Evolutionary conservation across 1,140 invertebrate species (phyloP).

Genomic region (Centruroides sculpturatus): DNA sequence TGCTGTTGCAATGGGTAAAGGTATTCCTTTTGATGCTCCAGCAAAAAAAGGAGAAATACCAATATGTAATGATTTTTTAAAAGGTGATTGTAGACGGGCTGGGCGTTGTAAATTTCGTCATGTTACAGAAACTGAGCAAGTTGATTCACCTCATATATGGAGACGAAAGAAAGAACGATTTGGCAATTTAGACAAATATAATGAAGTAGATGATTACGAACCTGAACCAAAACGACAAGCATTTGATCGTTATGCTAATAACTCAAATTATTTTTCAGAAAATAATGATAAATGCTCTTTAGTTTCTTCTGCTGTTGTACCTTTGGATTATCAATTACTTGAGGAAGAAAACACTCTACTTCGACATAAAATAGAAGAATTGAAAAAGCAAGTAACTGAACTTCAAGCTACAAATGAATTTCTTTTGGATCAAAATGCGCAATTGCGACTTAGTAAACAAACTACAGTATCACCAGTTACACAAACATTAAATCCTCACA

Average conservation of each 20-base stretch:
- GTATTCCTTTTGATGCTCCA: too few relatives aligned
- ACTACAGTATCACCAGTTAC: not conserved
- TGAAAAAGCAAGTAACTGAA: slow-evolving; percentile 52
- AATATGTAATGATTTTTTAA: slow-evolving; percentile 59
- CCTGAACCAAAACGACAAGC: slow-evolving; percentile 21
- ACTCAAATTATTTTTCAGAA: not conserved
- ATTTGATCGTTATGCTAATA: slow-evolving; percentile 6
- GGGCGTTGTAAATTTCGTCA: slow-evolving; percentile 40
- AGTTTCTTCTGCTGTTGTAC: slow-evolving; percentile 1
- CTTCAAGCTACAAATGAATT: slow-evolving; percentile 65
- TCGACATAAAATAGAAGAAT: slow-evolving; percentile 51
- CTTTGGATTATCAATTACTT: slow-evolving; percentile 25
- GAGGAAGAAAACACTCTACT: slow-evolving; percentile 56
- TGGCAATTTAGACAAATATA: slow-evolving; percentile 12
- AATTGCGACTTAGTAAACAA: slow-evolving; percentile 33
- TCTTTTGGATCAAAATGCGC: slow-evolving; percentile 60
- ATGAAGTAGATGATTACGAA: slow-evolving; percentile 10
- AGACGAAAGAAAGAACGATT: not conserved
- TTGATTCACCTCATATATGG: not conserved
- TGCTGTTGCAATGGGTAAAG: too few relatives aligned
- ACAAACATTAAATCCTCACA: not conserved
- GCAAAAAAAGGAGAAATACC: slow-evolving; percentile 24
- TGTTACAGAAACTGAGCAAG: slow-evolving; percentile 25
- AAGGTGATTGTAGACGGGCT: slow-evolving; percentile 47
- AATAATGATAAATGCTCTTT: not conserved